Evolutionary conservation across 1,140 invertebrate species (phyloP).

Genomic region (Eulimnadia texana): DNA sequence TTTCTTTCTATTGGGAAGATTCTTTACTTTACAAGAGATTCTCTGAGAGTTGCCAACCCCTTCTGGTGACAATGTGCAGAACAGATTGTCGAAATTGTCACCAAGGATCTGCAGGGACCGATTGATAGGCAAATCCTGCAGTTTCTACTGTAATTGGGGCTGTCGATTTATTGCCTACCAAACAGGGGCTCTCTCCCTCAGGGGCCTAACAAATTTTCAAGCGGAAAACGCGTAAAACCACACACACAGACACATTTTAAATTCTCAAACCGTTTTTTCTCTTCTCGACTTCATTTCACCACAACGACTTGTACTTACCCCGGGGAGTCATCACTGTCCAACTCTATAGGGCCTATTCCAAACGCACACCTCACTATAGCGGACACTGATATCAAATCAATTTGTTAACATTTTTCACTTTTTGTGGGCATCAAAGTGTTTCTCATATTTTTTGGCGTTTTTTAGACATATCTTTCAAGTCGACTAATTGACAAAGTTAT

Average conservation of each 20-base stretch:
- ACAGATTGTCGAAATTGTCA: too few relatives aligned
- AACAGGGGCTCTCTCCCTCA: neutral
- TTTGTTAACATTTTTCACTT: neutral
- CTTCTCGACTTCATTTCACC: neutral
- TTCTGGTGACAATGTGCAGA: too few relatives aligned
- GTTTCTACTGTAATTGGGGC: too few relatives aligned
- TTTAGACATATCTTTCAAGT: too few relatives aligned
- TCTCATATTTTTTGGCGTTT: too few relatives aligned
- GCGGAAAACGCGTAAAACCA: neutral
- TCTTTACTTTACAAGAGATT: too few relatives aligned
- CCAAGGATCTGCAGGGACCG: neutral
- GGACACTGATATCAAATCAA: too few relatives aligned
- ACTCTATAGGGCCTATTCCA: neutral
- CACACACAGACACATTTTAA: neutral
- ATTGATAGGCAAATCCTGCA: too few relatives aligned
- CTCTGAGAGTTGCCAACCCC: too few relatives aligned
- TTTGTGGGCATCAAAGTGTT: too few relatives aligned
- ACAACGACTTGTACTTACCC: neutral
- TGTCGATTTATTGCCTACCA: neutral
- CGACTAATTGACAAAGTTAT: too few relatives aligned
- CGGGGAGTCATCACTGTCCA: neutral
- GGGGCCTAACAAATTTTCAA: neutral
- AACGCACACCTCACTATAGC: neutral
- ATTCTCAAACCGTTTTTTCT: neutral
- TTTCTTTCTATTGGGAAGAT: too few relatives aligned